Base-by-base conservation (phyloP, 2,888 invertebrate genomes). In the Cyclophora albipunctata region DNA sequence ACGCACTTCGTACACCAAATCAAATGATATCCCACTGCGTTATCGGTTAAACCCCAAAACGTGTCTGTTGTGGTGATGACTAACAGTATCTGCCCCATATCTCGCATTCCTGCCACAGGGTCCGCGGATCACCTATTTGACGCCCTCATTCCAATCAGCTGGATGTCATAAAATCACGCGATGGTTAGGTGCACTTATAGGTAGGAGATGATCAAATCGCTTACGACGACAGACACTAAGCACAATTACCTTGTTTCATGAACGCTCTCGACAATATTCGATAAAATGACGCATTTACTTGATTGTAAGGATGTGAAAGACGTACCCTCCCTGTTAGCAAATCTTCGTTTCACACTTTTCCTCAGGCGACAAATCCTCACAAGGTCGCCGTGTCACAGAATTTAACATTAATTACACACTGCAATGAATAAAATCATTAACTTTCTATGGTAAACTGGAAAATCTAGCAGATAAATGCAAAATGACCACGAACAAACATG, bases 401-500 rank as follows among this genome's bases (percentile, higher is more conserved):
- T 81, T 81, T 87, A 78, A 82, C 88, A 88, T 88, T 81, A 88
- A 89, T 85, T 81, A 85, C 83, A 84, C 85, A 79, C 76, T 77
- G 68, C 62, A 64, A 75, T 54, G 66, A 79, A 74, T 76, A 75
- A 73, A 53, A 80, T 75, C 84, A 84, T 76, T 77, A 83, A 82
- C 78, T 77, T 70, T 73, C 74, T 75, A 76, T 67, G 75, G 66
- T 78, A 80, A 83, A 81, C 77, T 81, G 76, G 79, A 84, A 86
- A 85, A 82, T 82, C 76, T 85, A 85, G 77, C 79, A 81, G 81
- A 81, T 77, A 84, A 84, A 82, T 81, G 82, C 79, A 78, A 84
- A 87, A 84, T 84, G 81, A 86, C 83, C 81, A 85, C 86, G 89
- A 88, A 88, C 86, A 87, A 89, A 88, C 89, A 89, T 89, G 88